Base-by-base conservation (phyloP, 1,140 invertebrate species). In the Sminthurides bifidus region DNA sequence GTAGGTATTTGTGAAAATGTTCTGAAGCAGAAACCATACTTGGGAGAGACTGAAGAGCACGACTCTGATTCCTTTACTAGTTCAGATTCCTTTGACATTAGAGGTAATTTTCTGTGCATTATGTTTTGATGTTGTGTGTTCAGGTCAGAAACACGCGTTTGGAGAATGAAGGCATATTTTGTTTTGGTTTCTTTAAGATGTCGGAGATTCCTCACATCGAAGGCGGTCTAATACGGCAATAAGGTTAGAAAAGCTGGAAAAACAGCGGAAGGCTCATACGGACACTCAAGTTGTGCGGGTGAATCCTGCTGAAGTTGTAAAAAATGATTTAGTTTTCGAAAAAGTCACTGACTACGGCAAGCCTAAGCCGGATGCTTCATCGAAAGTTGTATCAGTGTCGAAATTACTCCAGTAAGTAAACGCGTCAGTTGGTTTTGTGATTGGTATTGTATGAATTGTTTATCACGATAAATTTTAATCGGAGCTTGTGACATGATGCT, bases 171-270 rank as follows among this genome's bases (percentile, higher is more conserved):
- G 19, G 26, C 29, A 35, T 41, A 24, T 57, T 66, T 3, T 63
- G 69, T 6, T 56, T 68, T 8, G 33, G 62, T 15, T 66, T 68
- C 41, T 45, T 54, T 19, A 66, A 68, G 80, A 82, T 59, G 78
- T 77, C 61, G 84, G 85, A 63, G 83, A 84, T 73, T 80, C 79
- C 56, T 77, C 79, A n/a, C 79, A 84, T 62, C 76, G 85, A 63
- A 76, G 82, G 57, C 75, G 90, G 63, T 88, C 90, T 8, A 92
- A 93, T 68, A 95, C 90, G 37, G 86, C 88, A 24, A 84, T 87
- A 64, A 76, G 87, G 66, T 70, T 95, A 41, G 90, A 95, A 65
- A 87, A 88, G 71, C 78, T 95, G 73, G 86, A 92, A 65, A 80
- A 82, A 66, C 86, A 91, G 55, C 81, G 83, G 65, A 83, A 86